A percentile compares a stretch with the other conserved stretches of the same genome.
Evolutionary conservation across 2,888 invertebrate genomes (phyloP).

Genomic region (Zaprionus lineosus): DNA sequence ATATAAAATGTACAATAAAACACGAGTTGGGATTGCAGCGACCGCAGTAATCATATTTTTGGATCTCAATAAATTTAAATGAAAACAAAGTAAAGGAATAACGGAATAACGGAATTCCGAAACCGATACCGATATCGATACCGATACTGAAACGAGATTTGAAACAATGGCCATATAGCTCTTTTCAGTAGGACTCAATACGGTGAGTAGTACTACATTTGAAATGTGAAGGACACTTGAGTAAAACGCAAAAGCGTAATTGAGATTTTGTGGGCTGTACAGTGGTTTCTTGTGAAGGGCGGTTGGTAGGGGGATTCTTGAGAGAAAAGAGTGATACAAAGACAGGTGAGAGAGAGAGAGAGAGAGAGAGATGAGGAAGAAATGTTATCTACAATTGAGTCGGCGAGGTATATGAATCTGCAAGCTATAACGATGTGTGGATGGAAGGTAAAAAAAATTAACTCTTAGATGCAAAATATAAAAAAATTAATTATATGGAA

Average conservation of each 20-base stretch:
- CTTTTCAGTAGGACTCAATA: no score
- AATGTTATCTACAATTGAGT: no score
- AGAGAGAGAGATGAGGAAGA: no score
- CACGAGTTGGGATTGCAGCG: slow-evolving; percentile 50
- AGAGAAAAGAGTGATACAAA: neutral
- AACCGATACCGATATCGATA: slow-evolving; percentile 40
- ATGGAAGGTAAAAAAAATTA: no score
- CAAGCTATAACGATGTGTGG: no score
- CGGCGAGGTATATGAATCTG: no score
- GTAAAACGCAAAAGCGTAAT: slow-evolving; percentile 69
- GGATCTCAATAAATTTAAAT: no score
- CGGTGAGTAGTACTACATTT: slow-evolving; percentile 23
- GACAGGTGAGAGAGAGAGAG: neutral
- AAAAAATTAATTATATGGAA: neutral
- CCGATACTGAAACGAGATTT: slow-evolving; percentile 69
- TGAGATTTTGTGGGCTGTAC: slow-evolving; percentile 59
- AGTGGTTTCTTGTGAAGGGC: no score
- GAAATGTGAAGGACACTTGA: slow-evolving; percentile 50
- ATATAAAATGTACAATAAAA: slow-evolving; percentile 74
- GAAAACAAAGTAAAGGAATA: no score
- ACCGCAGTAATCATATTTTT: slow-evolving; percentile 58
- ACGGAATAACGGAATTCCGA: slow-evolving; percentile 76
- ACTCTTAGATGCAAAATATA: neutral
- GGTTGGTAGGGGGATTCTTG: no score
- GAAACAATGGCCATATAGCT: slow-evolving; percentile 63